These are phyloP conservation scores for Lacanobia oleracea DNA, from an alignment of 2,888 invertebrate genomes.

Conservation along the genomic window DNA sequence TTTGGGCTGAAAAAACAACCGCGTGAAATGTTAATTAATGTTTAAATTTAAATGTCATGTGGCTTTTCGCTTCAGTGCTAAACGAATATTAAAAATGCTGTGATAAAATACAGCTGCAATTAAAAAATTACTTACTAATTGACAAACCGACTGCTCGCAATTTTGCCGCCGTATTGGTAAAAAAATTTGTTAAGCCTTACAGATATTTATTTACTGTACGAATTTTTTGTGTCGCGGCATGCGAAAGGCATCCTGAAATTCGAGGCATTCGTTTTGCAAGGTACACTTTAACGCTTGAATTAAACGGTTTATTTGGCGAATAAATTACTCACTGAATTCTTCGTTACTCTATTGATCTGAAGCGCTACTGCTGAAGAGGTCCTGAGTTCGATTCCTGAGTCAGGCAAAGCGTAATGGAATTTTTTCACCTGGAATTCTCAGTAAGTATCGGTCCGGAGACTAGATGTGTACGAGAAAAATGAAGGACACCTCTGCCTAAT, in stretches of 20 bases:
- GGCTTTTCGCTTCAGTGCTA: not conserved
- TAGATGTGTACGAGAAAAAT: no score
- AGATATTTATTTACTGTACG: conserved; percentile 21
- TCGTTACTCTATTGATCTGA: not conserved
- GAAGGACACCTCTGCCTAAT: no score
- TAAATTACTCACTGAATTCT: conserved; percentile 34
- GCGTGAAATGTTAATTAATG: no score
- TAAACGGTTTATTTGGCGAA: conserved; percentile 25
- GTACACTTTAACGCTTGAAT: conserved; percentile 28
- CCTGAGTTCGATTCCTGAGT: not conserved
- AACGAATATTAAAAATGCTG: conserved; percentile 4
- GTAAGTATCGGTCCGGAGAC: no score
- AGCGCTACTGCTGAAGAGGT: not conserved
- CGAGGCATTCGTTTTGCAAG: conserved; percentile 1
- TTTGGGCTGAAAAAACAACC: not conserved
- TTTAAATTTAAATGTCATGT: not conserved
- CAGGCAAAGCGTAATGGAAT: not conserved
- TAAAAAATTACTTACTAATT: conserved; percentile 19
- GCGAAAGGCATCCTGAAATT: conserved; percentile 10
- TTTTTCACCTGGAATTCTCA: not conserved
- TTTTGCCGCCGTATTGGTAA: not conserved
- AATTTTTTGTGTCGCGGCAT: not conserved
- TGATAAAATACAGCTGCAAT: conserved; percentile 1
- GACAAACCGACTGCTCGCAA: conserved; percentile 7
- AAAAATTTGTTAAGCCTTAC: conserved; percentile 12